Base-by-base conservation (phyloP, 2,113 vertebrate genomes). In the Daboia siamensis region DNA sequence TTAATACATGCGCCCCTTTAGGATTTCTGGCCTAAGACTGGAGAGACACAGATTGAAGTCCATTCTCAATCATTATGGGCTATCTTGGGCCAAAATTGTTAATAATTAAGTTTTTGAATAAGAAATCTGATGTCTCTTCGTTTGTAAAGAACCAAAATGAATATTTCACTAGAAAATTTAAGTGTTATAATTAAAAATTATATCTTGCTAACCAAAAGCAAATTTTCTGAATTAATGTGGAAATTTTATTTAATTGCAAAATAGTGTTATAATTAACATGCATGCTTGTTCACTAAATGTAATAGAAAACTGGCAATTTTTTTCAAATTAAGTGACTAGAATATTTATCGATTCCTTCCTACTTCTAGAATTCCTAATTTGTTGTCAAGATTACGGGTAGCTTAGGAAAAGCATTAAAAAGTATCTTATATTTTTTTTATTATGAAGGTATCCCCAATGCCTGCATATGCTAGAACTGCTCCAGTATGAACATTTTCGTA, bases 401-500 rank as follows among this genome's bases (percentile, higher is more conserved):
- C 39, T 39, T 44, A 33, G 51, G 51, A 54, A 39, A 23, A 44
- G 87, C 33, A 54, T 87, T 64, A 33, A 86, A 91, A 59, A 9
- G 23, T 17, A 56, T 59, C 87, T 59, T 59, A 44, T 59, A 59
- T 39, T 51, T 92, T 51, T 92, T 95, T 93, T 94, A 88, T 44
- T 74, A 64, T 84, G 4, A 97, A 99, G 99, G 97, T 99, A 99
- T 93, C 99, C 99, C 48, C 99, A 99, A 51, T 99, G 99, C 94
- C 97, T 99, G 92, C 99, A 99, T 94, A 99, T 99, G 99, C 91
- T 99, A 94, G 99, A 99, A 97, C 97, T 99, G 95, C 98, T 99
- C 33, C 99, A 99, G 87, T 99, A 99, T 0, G 99, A 99, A 93
- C 99, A 99, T 95, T 99, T 99, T 97, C 97, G 99, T 61, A 99